Evolutionary conservation across 2,888 invertebrate genomes (phyloP).

Genomic region (Limenitis camilla): DNA sequence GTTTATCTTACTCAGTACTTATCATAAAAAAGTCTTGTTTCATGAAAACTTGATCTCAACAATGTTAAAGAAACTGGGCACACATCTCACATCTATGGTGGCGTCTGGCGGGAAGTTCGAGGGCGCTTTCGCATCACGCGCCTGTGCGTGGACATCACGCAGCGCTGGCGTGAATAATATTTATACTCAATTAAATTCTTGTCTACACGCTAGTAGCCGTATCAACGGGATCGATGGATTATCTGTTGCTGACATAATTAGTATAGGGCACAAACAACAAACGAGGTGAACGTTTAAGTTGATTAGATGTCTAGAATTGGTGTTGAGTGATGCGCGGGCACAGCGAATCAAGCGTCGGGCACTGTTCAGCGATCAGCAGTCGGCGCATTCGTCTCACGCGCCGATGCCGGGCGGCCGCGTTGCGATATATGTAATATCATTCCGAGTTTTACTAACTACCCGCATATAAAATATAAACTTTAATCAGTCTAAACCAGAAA

Average conservation of each 20-base stretch:
- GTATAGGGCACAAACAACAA: constrained; percentile 43
- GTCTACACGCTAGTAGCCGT: constrained; percentile 41
- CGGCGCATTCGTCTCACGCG: constrained; percentile 52
- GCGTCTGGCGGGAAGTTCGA: constrained; percentile 24
- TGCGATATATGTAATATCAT: constrained; percentile 18
- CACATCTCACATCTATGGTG: constrained; percentile 11
- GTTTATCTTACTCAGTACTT: too few species aligned
- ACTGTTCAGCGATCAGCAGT: too few species aligned
- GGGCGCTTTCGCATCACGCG: constrained; percentile 51
- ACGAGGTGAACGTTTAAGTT: constrained; percentile 39
- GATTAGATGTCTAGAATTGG: constrained; percentile 51
- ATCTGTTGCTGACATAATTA: constrained; percentile 38
- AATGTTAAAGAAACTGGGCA: constrained; percentile 19
- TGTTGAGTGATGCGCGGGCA: constrained; percentile 36
- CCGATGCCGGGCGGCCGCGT: constrained; percentile 54
- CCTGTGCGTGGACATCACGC: constrained; percentile 57
- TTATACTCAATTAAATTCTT: constrained; percentile 42
- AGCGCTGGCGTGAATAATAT: constrained; percentile 46
- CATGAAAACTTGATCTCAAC: constrained; percentile 16
- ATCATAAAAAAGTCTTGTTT: background rate
- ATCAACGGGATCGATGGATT: constrained; percentile 46
- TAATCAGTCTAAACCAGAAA: constrained; percentile 1
- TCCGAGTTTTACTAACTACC: constrained; percentile 27
- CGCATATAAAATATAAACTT: constrained; percentile 18
- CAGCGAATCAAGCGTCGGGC: constrained; percentile 20